These are phyloP conservation scores for Onychostoma macrolepis DNA, from an alignment of 2,113 vertebrate species.

Conservation along the genomic window DNA sequence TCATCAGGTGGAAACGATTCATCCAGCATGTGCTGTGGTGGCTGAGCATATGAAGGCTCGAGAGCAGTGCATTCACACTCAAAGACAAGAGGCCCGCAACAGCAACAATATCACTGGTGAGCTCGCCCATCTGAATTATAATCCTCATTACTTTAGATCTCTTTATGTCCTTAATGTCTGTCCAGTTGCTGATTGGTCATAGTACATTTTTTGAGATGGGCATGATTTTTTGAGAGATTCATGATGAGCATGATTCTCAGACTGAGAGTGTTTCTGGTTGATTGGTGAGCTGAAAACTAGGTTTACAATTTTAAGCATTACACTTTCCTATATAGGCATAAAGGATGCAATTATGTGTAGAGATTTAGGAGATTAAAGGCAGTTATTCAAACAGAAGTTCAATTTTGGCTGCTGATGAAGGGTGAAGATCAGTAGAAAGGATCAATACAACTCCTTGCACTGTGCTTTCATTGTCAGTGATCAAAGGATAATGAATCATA, in stretches of 20 bases:
- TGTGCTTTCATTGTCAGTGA: slow-evolving; percentile 28
- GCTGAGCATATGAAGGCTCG: slow-evolving; percentile 72
- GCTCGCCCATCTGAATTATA: slow-evolving; percentile 16
- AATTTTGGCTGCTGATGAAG: slow-evolving; percentile 31
- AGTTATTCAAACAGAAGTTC: slow-evolving; percentile 41
- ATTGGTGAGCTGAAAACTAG: neutral
- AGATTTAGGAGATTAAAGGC: slow-evolving; percentile 47
- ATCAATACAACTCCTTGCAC: slow-evolving; percentile 49
- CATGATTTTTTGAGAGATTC: neutral
- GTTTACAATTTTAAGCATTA: neutral
- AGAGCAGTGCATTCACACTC: slow-evolving; percentile 67
- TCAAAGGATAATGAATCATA: slow-evolving; percentile 25
- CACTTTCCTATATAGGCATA: slow-evolving; percentile 29
- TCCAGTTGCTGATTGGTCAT: neutral
- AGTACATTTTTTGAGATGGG: neutral
- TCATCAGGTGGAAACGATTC: slow-evolving; percentile 71
- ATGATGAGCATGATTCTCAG: neutral
- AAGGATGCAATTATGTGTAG: slow-evolving; percentile 58
- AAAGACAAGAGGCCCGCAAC: slow-evolving; percentile 63
- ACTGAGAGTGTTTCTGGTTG: neutral
- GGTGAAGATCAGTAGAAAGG: slow-evolving; percentile 21
- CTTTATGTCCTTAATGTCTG: neutral
- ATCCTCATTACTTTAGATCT: neutral
- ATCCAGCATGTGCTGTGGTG: slow-evolving; percentile 73
- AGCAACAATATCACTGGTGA: slow-evolving; percentile 56